phyloP scores from a whole-genome alignment of 2,113 vertebrate genomes.

The Corythoichthys intestinalis region DNA sequence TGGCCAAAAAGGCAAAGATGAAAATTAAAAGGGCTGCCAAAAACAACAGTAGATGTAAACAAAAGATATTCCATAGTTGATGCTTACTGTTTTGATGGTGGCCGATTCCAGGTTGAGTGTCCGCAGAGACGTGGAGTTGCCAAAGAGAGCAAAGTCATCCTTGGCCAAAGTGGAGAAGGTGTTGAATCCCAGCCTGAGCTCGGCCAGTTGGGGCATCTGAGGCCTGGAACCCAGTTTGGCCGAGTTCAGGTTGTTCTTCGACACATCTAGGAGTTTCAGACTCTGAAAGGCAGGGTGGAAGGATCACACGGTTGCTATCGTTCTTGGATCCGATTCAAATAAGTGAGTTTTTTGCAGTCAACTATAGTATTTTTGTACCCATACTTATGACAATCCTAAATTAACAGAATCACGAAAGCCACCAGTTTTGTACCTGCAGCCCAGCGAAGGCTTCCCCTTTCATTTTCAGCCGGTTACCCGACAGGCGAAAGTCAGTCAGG shows the following conservation, averaged over 20 bases:
- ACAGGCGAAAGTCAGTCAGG: constrained; percentile 74
- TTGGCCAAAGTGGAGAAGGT: constrained; percentile 70
- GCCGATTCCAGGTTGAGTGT: constrained; percentile 81
- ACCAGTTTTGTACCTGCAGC: constrained; percentile 56
- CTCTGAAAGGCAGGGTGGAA: constrained; percentile 64
- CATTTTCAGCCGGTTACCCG: constrained; percentile 76
- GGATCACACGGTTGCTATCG: neutral
- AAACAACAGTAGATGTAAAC: too few relatives aligned
- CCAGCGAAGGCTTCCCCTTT: constrained; percentile 75
- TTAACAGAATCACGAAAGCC: too few relatives aligned
- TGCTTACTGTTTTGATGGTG: constrained; percentile 76
- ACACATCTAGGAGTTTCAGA: constrained; percentile 81
- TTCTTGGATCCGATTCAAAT: too few relatives aligned
- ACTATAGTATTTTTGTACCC: too few relatives aligned
- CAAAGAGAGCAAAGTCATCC: constrained; percentile 81
- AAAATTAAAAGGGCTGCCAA: too few relatives aligned
- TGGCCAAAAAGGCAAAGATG: too few relatives aligned
- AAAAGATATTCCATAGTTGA: too few relatives aligned
- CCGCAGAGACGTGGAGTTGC: constrained; percentile 67
- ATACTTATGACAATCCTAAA: too few relatives aligned
- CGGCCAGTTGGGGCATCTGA: constrained; percentile 77
- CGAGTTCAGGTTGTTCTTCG: constrained; percentile 79
- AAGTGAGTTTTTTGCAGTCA: too few relatives aligned
- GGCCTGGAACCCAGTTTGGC: constrained; percentile 73
- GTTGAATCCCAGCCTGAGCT: constrained; percentile 75